phyloP scores from a whole-genome alignment of 2,888 invertebrate genomes.

The Caenorhabditis japonica region DNA sequence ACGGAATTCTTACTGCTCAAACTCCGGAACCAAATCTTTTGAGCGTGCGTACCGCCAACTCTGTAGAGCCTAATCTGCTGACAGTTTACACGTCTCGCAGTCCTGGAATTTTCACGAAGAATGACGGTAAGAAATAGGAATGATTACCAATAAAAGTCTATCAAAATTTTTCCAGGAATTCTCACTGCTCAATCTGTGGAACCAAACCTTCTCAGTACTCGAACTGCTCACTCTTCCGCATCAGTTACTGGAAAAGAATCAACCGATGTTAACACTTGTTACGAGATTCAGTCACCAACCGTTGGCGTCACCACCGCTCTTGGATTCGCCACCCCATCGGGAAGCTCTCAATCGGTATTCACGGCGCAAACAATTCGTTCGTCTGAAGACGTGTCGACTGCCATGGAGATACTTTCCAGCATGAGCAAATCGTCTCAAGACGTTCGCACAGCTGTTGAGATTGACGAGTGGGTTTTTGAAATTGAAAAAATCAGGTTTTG shows the following conservation, averaged over 20 bases:
- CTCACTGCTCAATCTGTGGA: constrained; percentile 22
- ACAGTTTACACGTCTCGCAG: not conserved
- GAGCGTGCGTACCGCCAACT: constrained; percentile 3
- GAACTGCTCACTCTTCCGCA: constrained; percentile 17
- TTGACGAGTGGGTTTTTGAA: constrained; percentile 24
- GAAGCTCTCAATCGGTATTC: constrained; percentile 24
- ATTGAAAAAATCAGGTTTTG: too few relatives aligned
- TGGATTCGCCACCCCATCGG: constrained; percentile 12
- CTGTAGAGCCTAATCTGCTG: constrained; percentile 1
- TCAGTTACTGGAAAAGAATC: constrained; percentile 13
- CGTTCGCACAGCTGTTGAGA: constrained; percentile 35
- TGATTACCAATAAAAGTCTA: constrained; percentile 19
- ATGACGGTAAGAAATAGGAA: not conserved
- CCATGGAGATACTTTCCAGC: constrained; percentile 26
- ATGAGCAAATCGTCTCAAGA: constrained; percentile 42
- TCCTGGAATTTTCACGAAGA: not conserved
- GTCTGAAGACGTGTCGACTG: constrained; percentile 46
- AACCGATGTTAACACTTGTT: constrained; percentile 24
- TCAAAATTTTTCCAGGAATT: constrained; percentile 10
- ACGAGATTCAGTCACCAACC: constrained; percentile 31
- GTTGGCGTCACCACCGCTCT: constrained; percentile 41
- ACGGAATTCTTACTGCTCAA: constrained; percentile 12
- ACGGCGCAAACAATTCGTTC: constrained; percentile 34
- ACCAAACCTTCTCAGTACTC: constrained; percentile 30
- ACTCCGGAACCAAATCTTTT: constrained; percentile 15